A percentile compares a stretch with the other conserved stretches of the same genome.
Evolutionary conservation across 2,888 invertebrate genomes (phyloP).

Genomic region (Melanchra persicariae): DNA sequence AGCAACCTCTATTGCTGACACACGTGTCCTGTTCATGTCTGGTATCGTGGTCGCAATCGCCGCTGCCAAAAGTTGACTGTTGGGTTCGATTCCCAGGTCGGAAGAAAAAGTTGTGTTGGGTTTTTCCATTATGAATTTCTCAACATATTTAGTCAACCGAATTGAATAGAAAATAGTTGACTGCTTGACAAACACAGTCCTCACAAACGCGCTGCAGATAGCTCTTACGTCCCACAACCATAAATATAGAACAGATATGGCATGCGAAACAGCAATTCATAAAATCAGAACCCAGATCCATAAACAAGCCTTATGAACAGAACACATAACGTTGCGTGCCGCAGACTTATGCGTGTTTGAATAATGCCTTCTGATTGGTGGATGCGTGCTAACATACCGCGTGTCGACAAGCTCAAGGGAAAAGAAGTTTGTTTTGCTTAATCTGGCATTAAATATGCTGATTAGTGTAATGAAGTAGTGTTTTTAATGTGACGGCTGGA

Average conservation of each 20-base stretch:
- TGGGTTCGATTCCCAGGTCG: too few species aligned
- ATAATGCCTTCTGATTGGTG: slow-evolving; percentile 52
- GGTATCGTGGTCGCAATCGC: too few species aligned
- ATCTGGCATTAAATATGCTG: slow-evolving; percentile 44
- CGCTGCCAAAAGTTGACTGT: too few species aligned
- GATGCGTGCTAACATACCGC: slow-evolving; percentile 45
- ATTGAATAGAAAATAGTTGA: too few species aligned
- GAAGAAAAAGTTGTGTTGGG: too few species aligned
- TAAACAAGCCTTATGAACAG: slow-evolving; percentile 19
- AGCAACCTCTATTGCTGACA: too few species aligned
- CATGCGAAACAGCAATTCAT: slow-evolving; percentile 41
- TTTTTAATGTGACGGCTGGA: not conserved
- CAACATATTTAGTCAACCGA: not conserved
- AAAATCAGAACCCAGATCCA: slow-evolving; percentile 19
- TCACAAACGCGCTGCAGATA: not conserved
- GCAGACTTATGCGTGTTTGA: slow-evolving; percentile 45
- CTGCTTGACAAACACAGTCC: not conserved
- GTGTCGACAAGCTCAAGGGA: slow-evolving; percentile 40
- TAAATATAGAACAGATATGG: not conserved
- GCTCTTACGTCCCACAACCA: not conserved
- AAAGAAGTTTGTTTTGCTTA: slow-evolving; percentile 39
- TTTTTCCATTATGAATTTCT: not conserved
- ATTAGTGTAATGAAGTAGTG: slow-evolving; percentile 48
- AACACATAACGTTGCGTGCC: slow-evolving; percentile 52
- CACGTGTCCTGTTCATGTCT: too few species aligned